Evolutionary conservation across 2,888 invertebrate species (phyloP).

Genomic region (Lacanobia wlatinum): DNA sequence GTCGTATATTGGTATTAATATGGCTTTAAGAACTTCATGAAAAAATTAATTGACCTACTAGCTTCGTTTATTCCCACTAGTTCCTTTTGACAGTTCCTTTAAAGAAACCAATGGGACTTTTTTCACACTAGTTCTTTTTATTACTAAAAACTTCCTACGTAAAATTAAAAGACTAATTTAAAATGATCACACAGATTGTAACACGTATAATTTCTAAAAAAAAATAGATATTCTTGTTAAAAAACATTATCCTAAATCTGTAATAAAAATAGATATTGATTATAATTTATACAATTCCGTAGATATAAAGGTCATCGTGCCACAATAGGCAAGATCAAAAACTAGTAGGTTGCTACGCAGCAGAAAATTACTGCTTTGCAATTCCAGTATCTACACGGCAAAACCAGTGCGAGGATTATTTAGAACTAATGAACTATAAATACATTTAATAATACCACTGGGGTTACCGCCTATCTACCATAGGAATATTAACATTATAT

Average conservation of each 20-base stretch:
- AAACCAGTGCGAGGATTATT: conserved; percentile 45
- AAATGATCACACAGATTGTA: background rate
- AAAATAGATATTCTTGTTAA: conserved; percentile 12
- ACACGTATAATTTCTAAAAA: background rate
- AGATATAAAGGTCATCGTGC: conserved; percentile 45
- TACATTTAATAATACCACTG: conserved; percentile 58
- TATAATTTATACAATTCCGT: conserved; percentile 20
- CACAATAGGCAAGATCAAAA: conserved; percentile 48
- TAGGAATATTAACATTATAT: conserved; percentile 40
- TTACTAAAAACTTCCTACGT: background rate
- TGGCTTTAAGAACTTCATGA: background rate
- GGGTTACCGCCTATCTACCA: conserved; percentile 38
- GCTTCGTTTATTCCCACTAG: too few species aligned
- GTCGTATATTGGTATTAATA: conserved; percentile 4
- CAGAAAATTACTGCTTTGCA: conserved; percentile 38
- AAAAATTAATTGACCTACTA: background rate
- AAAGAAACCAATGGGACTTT: too few species aligned
- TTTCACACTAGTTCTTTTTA: too few species aligned
- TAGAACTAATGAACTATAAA: conserved; percentile 51
- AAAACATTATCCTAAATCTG: conserved; percentile 1
- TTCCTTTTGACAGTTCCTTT: too few species aligned
- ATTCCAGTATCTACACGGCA: conserved; percentile 26
- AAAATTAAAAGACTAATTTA: conserved; percentile 6
- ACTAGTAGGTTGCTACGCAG: conserved; percentile 33
- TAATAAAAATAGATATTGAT: conserved; percentile 14